Evolutionary conservation across 2,888 invertebrate species (phyloP).

Genomic region (Clitarchus hookeri): DNA sequence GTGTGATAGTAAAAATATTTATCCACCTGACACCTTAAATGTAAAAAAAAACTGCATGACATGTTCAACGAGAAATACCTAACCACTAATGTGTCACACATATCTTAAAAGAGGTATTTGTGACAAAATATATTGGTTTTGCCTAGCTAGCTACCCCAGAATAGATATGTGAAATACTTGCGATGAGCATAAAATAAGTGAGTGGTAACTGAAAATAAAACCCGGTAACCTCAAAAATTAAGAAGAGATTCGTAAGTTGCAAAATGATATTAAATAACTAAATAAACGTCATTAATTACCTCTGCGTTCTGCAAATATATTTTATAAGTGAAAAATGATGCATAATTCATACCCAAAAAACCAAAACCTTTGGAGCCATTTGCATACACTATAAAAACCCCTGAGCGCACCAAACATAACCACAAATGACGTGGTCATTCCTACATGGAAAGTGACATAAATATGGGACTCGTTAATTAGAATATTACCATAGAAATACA

Average conservation of each 20-base stretch:
- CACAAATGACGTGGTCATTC: not conserved
- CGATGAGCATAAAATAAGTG: not conserved
- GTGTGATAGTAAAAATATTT: no score
- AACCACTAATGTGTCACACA: no score
- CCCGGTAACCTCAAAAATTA: not conserved
- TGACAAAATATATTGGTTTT: conserved; percentile 1
- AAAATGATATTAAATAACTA: not conserved
- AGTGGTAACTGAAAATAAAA: not conserved
- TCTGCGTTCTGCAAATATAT: not conserved
- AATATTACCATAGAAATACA: not conserved
- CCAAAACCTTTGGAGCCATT: no score
- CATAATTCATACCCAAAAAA: not conserved
- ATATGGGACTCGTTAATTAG: not conserved
- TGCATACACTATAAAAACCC: no score
- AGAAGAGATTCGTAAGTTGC: not conserved
- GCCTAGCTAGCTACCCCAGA: not conserved
- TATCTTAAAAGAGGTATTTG: not conserved
- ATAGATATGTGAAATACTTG: not conserved
- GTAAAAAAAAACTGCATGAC: no score
- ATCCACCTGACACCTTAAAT: no score
- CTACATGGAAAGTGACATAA: not conserved
- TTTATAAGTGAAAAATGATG: not conserved
- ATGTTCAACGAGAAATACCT: no score
- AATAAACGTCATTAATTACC: not conserved
- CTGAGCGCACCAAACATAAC: no score